phyloP scores from a whole-genome alignment of 2,888 invertebrate genomes.

The Amblyjoppa proteus region DNA sequence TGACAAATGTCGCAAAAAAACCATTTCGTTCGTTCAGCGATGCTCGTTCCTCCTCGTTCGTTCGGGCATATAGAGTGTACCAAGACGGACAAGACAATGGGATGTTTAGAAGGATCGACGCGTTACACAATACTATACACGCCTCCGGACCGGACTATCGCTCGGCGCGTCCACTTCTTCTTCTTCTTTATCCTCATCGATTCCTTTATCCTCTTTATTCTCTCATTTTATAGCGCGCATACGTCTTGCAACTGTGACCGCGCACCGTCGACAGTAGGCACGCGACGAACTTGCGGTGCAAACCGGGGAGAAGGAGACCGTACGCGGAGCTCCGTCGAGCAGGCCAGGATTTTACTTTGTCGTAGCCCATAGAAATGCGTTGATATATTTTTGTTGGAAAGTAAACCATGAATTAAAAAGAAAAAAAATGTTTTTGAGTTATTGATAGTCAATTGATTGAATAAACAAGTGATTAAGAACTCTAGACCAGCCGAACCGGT shows the following conservation, averaged over 20 bases:
- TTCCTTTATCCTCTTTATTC: constrained; percentile 61
- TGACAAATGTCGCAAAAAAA: constrained; percentile 82
- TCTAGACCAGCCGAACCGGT: too few species aligned
- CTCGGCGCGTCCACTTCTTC: constrained; percentile 44
- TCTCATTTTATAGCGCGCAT: constrained; percentile 61
- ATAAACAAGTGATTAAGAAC: too few species aligned
- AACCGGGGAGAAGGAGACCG: constrained; percentile 55
- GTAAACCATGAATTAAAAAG: neutral
- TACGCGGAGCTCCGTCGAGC: neutral
- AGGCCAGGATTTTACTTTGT: neutral
- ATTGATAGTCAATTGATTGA: neutral
- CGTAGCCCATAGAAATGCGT: too few species aligned
- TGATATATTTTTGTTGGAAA: too few species aligned
- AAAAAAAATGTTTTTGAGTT: neutral
- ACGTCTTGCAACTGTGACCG: constrained; percentile 56
- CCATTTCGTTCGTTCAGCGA: constrained; percentile 44
- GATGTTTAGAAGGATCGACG: constrained; percentile 82
- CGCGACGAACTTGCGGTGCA: constrained; percentile 49
- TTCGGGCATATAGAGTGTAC: constrained; percentile 70
- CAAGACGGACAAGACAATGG: constrained; percentile 84
- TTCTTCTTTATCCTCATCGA: constrained; percentile 49
- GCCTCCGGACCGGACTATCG: constrained; percentile 27
- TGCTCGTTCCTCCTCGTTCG: neutral
- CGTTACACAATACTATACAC: constrained; percentile 76
- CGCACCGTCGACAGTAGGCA: constrained; percentile 57